phyloP scores from a whole-genome alignment of 2,888 invertebrate genomes.

The Neria commutata region DNA sequence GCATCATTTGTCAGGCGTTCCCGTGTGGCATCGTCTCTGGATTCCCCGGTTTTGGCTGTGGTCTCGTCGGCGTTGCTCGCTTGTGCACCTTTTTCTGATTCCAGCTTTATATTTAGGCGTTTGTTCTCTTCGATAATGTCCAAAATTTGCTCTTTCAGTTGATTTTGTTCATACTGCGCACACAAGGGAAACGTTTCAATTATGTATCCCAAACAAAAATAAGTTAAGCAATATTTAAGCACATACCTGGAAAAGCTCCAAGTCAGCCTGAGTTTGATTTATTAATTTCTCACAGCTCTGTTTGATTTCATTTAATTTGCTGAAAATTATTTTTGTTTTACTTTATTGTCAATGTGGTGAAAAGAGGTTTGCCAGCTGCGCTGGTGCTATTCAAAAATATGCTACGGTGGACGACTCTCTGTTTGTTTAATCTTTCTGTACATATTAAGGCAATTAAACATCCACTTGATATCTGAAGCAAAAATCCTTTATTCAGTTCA shows the following conservation, averaged over 20 bases:
- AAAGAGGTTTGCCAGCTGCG: too few relatives aligned
- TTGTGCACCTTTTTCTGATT: constrained; percentile 31
- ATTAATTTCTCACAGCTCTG: constrained; percentile 46
- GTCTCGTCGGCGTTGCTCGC: constrained; percentile 26
- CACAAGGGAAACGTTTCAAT: neutral
- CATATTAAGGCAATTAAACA: too few relatives aligned
- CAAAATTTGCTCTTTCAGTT: constrained; percentile 50
- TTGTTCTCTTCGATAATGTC: constrained; percentile 59
- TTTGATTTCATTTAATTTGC: constrained; percentile 36
- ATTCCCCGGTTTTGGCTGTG: constrained; percentile 23
- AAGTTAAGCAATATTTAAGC: constrained; percentile 16
- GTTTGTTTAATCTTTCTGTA: too few relatives aligned
- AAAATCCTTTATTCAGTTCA: too few relatives aligned
- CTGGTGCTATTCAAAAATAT: too few relatives aligned
- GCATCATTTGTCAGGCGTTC: constrained; percentile 50
- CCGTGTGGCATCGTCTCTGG: constrained; percentile 39
- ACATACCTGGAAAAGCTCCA: constrained; percentile 43
- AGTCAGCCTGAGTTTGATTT: constrained; percentile 46
- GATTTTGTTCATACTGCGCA: constrained; percentile 51
- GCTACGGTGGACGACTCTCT: too few relatives aligned
- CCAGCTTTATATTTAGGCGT: constrained; percentile 42
- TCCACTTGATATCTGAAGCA: too few relatives aligned
- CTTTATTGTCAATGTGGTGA: too few relatives aligned
- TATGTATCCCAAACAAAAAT: constrained; percentile 1
- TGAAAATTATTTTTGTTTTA: too few relatives aligned